Evolutionary conservation across 2,888 invertebrate genomes (phyloP), one percentile per base, ranked within the genome.

Genomic region (Eupithecia subumbrata): DNA sequence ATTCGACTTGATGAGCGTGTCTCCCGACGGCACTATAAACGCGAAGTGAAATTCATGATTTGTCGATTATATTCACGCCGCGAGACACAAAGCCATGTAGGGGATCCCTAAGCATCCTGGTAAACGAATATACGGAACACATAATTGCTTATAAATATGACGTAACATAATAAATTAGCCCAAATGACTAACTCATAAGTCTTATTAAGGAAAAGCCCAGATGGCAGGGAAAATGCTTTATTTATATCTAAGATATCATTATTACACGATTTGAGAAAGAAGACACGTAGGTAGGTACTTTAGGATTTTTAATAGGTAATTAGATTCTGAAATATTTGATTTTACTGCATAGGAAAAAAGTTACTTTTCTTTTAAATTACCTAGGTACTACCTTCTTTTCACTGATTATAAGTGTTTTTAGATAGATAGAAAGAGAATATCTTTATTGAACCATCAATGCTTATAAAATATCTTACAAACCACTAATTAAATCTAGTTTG

Each of bases 181-280:
- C 74, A 74, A 78, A 78, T 75, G 75, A 77, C 73, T 78, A 73
- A 76, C 78, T 77, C 78, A 83, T 60, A 85, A 84, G 81, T 82
- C 83, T 84, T 86, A 86, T 85, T 86, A 86, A 87, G 73, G 76
- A 77, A 77, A 88, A 60, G 56, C 56, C 56, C 56, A 60, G 87
- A 89, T 87, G 86, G 88, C 84, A 77, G 70, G 82, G 81, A 81
- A 85, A 86, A 86, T 85, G 80, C 81, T 81, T 14, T 60, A 60
- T 60, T 60, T 60, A 60, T 60, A 11, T 60, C 25, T 25, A 1
- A 60, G 25, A 60, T 60, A 25, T 12, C 22, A 60, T 60, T 60
- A 60, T 25, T 60, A 60, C 8, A 60, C 60, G 25, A 60, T 60
- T 60, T 60, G 22, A 22, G 56, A 22, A 56, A 22, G 56, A 56